Percentiles rank a stretch among this genome's conserved stretches.
Conservation (phyloP, 2,888 invertebrate genomes). For the Drosophila anomalata region DNA sequence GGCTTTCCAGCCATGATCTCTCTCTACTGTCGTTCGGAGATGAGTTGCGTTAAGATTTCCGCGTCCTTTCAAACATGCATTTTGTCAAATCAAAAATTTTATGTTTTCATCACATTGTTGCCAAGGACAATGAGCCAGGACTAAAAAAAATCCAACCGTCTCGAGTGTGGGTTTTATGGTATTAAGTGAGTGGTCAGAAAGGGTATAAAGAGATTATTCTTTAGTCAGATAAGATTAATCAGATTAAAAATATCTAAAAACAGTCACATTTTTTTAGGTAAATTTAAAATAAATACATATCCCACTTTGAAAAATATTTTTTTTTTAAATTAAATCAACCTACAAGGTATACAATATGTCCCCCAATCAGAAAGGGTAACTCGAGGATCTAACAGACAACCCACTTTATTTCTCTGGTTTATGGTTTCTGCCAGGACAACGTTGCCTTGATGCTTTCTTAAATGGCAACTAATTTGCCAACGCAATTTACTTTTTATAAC, state of each 20-base stretch:
- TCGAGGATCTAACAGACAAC: neutral
- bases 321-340: too few relatives aligned
- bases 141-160: conserved; percentile 49
- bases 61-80: conserved; percentile 65
- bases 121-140: conserved; percentile 50
- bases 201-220: conserved; percentile 7
- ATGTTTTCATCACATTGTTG: conserved; percentile 77
- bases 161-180: conserved; percentile 63
- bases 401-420: conserved; percentile 24
- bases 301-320: too few relatives aligned
- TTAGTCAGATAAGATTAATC: too few relatives aligned
- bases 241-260: too few relatives aligned
- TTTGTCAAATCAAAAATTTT: conserved; percentile 78
- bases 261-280: too few relatives aligned
- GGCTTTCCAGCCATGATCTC: conserved; percentile 36
- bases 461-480: conserved; percentile 77
- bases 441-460: conserved; percentile 61
- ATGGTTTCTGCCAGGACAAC: conserved; percentile 37
- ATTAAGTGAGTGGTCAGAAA: conserved; percentile 15
- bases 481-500: conserved; percentile 78
- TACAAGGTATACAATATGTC: neutral
- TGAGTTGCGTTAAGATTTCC: conserved; percentile 35
- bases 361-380: neutral
- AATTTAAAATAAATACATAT: too few relatives aligned
- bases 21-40: conserved; percentile 16